These are phyloP conservation scores for Sceloporus undulatus DNA, from an alignment of 2,113 vertebrate species.

Conservation along the genomic window DNA sequence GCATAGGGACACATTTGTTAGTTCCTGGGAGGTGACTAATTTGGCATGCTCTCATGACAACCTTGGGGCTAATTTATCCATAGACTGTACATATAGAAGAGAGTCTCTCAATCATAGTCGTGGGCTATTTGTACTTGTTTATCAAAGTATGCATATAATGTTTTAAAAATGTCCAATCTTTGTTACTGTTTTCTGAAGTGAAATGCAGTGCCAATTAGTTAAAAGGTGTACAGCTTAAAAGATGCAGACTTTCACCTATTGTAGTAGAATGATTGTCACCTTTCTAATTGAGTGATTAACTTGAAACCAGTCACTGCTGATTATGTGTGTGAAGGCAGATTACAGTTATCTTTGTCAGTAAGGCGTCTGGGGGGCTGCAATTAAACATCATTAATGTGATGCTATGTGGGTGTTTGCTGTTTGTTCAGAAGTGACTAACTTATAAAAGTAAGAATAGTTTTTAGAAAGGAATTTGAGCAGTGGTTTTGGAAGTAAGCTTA, in stretches of 20 bases:
- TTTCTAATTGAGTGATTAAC: background rate
- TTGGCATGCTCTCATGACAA: background rate
- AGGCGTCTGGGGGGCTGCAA: background rate
- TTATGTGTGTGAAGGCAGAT: background rate
- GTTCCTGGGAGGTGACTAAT: background rate
- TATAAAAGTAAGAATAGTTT: background rate
- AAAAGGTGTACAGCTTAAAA: background rate
- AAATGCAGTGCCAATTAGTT: background rate
- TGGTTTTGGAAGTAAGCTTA: background rate
- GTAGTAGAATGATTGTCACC: background rate
- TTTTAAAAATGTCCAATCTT: background rate
- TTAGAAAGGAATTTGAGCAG: background rate
- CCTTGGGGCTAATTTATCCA: background rate
- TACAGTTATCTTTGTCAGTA: background rate
- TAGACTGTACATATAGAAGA: background rate
- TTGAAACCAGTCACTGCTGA: background rate
- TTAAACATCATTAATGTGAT: background rate
- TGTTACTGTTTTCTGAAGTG: background rate
- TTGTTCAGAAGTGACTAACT: background rate
- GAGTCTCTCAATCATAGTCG: background rate
- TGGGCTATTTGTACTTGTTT: background rate
- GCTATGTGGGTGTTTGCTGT: background rate
- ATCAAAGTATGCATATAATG: background rate
- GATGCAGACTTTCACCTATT: background rate
- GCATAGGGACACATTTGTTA: background rate